A percentile compares a stretch with the other conserved stretches of the same genome.
Evolutionary conservation across 2,888 invertebrate species (phyloP).

Genomic region (Caenorhabditis sp.): DNA sequence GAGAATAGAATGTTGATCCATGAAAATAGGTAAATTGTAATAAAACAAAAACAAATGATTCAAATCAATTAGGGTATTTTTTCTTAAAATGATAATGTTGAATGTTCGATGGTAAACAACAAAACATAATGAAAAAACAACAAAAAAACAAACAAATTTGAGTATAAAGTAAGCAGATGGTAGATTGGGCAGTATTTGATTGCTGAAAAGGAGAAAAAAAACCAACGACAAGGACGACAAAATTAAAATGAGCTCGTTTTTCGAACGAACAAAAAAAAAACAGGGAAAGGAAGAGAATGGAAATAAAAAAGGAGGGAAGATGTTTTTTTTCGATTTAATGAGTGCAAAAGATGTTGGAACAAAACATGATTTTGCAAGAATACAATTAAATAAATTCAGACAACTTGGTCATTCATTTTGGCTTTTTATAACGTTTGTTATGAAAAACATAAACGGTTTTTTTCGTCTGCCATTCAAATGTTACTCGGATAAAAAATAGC

Average conservation of each 20-base stretch:
- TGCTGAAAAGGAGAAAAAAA: not conserved
- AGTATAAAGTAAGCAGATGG: not conserved
- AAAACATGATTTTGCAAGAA: not conserved
- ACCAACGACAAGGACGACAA: constrained; percentile 3
- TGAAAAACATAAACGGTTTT: too few species aligned
- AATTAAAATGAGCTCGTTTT: not conserved
- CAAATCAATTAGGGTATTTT: too few species aligned
- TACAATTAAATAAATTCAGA: not conserved
- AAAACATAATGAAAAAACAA: not conserved
- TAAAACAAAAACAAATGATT: too few species aligned
- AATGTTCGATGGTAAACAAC: not conserved
- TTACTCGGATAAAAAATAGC: too few species aligned
- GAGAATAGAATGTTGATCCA: too few species aligned
- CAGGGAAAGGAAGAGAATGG: not conserved
- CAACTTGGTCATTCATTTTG: too few species aligned
- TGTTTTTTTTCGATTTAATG: constrained; percentile 1
- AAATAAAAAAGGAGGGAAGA: not conserved
- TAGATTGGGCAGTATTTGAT: not conserved
- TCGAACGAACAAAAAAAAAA: not conserved
- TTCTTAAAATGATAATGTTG: too few species aligned
- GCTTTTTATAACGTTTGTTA: too few species aligned
- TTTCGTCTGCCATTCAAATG: too few species aligned
- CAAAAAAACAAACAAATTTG: too few species aligned
- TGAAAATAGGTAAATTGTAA: too few species aligned
- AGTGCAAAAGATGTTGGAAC: not conserved